These are phyloP conservation scores for Scolopax bukidnonensis DNA, from an alignment of 2,797 vertebrate species.

Conservation along the genomic window DNA sequence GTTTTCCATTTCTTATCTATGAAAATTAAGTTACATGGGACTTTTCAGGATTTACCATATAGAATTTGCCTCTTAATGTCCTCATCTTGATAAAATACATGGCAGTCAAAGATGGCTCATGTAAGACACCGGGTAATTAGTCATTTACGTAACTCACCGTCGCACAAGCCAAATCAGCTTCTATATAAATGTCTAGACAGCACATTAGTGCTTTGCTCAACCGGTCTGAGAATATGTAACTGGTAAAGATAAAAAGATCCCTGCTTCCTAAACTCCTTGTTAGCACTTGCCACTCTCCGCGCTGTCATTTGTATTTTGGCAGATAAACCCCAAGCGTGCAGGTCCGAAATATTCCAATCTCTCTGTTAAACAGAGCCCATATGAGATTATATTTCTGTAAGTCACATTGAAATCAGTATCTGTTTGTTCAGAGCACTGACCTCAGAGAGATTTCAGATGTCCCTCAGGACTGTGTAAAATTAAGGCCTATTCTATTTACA, in stretches of 20 bases:
- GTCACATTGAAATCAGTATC: neutral
- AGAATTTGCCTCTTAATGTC: neutral
- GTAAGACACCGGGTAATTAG: conserved; percentile 19
- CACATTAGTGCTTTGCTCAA: conserved; percentile 3
- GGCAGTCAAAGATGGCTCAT: neutral
- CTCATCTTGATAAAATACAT: conserved; percentile 21
- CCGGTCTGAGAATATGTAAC: neutral
- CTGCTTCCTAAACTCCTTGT: neutral
- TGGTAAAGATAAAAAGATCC: neutral
- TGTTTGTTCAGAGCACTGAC: neutral
- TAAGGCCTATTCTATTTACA: neutral
- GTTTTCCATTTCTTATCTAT: conserved; percentile 6
- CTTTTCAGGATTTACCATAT: neutral
- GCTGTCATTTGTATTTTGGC: neutral
- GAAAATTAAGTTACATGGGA: conserved; percentile 23
- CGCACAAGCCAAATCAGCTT: conserved; percentile 6
- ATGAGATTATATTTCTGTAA: neutral
- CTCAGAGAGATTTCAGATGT: neutral
- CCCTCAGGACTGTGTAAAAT: neutral
- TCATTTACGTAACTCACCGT: conserved; percentile 5
- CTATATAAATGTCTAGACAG: conserved; percentile 46
- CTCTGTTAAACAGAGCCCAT: neutral
- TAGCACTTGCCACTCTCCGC: neutral
- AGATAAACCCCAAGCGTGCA: neutral
- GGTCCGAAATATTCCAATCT: neutral